These are phyloP conservation scores for Synanthedon formicaeformis DNA, from an alignment of 2,888 invertebrate genomes.

Conservation along the genomic window DNA sequence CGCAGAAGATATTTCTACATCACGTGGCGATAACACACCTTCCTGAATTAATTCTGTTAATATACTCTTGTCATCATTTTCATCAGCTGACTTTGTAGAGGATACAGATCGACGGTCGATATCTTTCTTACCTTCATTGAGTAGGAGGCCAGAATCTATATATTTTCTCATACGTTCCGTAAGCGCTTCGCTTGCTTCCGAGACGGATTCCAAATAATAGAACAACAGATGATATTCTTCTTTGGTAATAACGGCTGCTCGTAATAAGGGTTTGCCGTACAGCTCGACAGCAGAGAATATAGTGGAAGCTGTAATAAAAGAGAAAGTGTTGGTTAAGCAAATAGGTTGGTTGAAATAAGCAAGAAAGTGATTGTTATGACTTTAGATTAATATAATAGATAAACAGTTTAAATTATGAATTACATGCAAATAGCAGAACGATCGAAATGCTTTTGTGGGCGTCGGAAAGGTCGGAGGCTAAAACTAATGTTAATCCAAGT, in stretches of 20 bases:
- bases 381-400: slow-evolving; percentile 4
- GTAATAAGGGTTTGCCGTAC: slow-evolving; percentile 72
- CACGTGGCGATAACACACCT: slow-evolving; percentile 55
- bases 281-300: slow-evolving; percentile 74
- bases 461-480: slow-evolving; percentile 32
- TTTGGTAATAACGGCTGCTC: slow-evolving; percentile 60
- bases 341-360: not conserved
- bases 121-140: slow-evolving; percentile 29
- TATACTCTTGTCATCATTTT: slow-evolving; percentile 49
- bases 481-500: slow-evolving; percentile 7
- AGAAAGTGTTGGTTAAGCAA: slow-evolving; percentile 17
- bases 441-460: slow-evolving; percentile 18
- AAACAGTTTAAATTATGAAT: slow-evolving; percentile 4
- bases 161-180: slow-evolving; percentile 63
- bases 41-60: slow-evolving; percentile 57
- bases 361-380: slow-evolving; percentile 1
- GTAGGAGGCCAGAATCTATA: slow-evolving; percentile 60
- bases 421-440: slow-evolving; percentile 5
- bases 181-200: slow-evolving; percentile 58
- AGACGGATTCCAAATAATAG: slow-evolving; percentile 62
- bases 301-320: slow-evolving; percentile 60
- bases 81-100: slow-evolving; percentile 22
- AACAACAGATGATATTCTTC: slow-evolving; percentile 68
- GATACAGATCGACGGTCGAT: slow-evolving; percentile 23
- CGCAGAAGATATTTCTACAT: slow-evolving; percentile 53